Percentiles rank a stretch among this genome's conserved stretches.
Conservation (phyloP, 1,140 invertebrate species). For the Cydia splendana region DNA sequence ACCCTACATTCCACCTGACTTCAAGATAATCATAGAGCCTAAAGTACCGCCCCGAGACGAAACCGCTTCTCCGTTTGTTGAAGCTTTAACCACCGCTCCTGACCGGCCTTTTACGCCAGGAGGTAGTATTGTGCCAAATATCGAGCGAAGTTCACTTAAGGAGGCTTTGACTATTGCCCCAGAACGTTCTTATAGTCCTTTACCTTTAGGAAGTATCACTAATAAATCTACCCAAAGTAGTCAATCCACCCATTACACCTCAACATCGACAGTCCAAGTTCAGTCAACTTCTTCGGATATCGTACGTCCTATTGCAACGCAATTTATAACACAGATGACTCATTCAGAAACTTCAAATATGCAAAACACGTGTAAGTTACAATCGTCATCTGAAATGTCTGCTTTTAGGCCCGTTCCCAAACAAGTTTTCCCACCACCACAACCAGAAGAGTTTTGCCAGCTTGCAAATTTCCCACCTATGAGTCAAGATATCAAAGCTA, state of each 20-base stretch:
- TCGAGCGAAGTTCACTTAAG: slow-evolving; percentile 80
- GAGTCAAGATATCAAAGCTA: slow-evolving; percentile 62
- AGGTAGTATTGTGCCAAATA: slow-evolving; percentile 51
- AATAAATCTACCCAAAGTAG: slow-evolving; percentile 37
- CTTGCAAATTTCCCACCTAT: slow-evolving; percentile 67
- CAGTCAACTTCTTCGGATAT: slow-evolving; percentile 49
- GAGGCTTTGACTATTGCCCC: slow-evolving; percentile 87
- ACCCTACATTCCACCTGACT: slow-evolving; percentile 82
- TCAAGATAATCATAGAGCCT: slow-evolving; percentile 80
- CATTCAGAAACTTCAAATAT: slow-evolving; percentile 58
- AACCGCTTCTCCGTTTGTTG: slow-evolving; percentile 83
- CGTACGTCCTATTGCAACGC: slow-evolving; percentile 54
- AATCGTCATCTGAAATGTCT: slow-evolving; percentile 65
- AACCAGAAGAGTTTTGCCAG: slow-evolving; percentile 62
- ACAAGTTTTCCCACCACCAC: slow-evolving; percentile 66
- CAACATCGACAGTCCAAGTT: slow-evolving; percentile 47
- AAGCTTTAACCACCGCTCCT: slow-evolving; percentile 85
- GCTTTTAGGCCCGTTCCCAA: slow-evolving; percentile 75
- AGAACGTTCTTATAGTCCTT: slow-evolving; percentile 80
- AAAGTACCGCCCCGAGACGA: slow-evolving; percentile 73
- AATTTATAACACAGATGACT: slow-evolving; percentile 49
- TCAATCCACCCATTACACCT: slow-evolving; percentile 46
- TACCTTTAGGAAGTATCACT: slow-evolving; percentile 57
- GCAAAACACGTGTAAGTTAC: slow-evolving; percentile 67
- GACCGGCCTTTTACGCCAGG: slow-evolving; percentile 83